These are phyloP conservation scores for Bovichtus diacanthus DNA, from an alignment of 2,797 vertebrate genomes.

Conservation along the genomic window DNA sequence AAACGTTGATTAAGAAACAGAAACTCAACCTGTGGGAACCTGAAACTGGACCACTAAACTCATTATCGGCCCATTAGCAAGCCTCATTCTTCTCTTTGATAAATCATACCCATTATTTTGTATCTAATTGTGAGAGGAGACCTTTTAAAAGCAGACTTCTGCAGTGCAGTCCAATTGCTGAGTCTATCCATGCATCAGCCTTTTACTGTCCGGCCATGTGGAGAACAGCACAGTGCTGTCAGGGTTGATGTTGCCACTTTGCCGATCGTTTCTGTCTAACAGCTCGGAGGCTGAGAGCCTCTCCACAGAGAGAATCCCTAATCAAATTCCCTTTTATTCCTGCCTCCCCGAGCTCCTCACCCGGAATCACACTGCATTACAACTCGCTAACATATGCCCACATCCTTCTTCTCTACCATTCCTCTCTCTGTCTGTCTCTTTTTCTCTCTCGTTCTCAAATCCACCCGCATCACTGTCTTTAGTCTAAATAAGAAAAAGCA, in stretches of 20 bases:
- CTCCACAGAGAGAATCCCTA: constrained; percentile 86
- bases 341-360: constrained; percentile 76
- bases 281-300: constrained; percentile 81
- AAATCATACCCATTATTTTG: constrained; percentile 24
- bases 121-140: constrained; percentile 50
- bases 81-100: constrained; percentile 19
- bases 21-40: constrained; percentile 30
- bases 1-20: constrained; percentile 28
- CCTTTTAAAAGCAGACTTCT: constrained; percentile 56
- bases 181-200: constrained; percentile 72
- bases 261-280: constrained; percentile 83
- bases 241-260: constrained; percentile 83
- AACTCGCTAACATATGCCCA: constrained; percentile 77
- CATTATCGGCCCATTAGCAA: constrained; percentile 29
- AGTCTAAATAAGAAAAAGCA: constrained; percentile 69
- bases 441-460: constrained; percentile 47
- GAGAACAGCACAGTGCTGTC: constrained; percentile 79
- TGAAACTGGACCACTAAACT: constrained; percentile 16
- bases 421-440: constrained; percentile 43
- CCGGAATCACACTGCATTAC: constrained; percentile 83
- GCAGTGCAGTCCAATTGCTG: constrained; percentile 72
- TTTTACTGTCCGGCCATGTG: constrained; percentile 75
- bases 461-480: constrained; percentile 68
- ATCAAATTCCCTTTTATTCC: constrained; percentile 86
- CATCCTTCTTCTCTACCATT: constrained; percentile 65